These are phyloP conservation scores for Aelia acuminata DNA, from an alignment of 2,888 invertebrate genomes.

Conservation along the genomic window DNA sequence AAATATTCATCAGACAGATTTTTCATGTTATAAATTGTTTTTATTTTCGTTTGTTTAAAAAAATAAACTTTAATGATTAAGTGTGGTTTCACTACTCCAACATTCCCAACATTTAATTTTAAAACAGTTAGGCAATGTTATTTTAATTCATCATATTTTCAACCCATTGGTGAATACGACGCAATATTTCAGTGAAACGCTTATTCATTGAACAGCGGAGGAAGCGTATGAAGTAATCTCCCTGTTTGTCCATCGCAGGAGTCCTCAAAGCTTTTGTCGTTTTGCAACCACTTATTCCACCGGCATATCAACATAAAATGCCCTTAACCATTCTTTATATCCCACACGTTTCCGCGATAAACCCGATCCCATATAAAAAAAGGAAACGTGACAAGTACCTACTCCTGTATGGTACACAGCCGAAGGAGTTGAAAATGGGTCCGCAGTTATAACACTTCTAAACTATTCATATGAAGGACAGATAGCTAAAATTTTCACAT, in stretches of 20 bases:
- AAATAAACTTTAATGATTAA: no score
- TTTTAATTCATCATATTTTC: neutral
- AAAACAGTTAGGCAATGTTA: no score
- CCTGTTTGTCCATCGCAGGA: neutral
- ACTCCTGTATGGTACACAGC: neutral
- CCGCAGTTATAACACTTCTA: neutral
- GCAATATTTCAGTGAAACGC: neutral
- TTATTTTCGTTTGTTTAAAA: no score
- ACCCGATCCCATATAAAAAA: neutral
- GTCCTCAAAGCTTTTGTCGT: neutral
- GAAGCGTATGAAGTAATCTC: constrained; percentile 10
- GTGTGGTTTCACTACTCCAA: no score
- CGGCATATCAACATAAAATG: neutral
- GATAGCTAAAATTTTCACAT: neutral
- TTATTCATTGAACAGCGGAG: neutral
- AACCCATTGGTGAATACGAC: neutral
- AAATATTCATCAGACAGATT: no score
- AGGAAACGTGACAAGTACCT: neutral
- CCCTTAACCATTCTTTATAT: constrained; percentile 21
- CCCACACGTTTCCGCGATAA: constrained; percentile 32
- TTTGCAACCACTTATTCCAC: constrained; percentile 19
- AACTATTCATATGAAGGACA: neutral
- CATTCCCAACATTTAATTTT: no score
- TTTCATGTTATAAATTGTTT: no score
- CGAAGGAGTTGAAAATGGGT: neutral